Conservation (phyloP, 2,797 vertebrate genomes). For the Taenioides sp. region DNA sequence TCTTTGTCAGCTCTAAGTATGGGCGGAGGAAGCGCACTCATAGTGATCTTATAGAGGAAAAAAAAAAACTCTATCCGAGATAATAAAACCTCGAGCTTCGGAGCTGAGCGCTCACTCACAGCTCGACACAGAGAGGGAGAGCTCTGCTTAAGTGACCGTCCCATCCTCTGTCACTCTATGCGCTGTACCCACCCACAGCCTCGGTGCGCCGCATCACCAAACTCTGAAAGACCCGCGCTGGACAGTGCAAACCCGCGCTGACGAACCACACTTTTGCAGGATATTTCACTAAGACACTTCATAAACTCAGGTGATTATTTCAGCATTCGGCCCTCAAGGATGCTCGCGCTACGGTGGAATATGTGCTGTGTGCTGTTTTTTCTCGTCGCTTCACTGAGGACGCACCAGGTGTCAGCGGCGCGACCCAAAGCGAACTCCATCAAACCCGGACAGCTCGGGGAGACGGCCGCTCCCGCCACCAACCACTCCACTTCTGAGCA, state of each 20-base stretch:
- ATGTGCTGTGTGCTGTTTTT: constrained; percentile 85
- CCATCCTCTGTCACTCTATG: constrained; percentile 29
- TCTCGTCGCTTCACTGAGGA: constrained; percentile 84
- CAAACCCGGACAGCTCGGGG: constrained; percentile 85
- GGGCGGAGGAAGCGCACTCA: constrained; percentile 79
- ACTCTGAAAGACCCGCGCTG: constrained; percentile 33
- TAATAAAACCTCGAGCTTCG: constrained; percentile 74
- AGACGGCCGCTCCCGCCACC: constrained; percentile 81
- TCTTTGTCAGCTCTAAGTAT: constrained; percentile 76
- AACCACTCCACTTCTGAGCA: constrained; percentile 79
- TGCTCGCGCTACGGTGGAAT: constrained; percentile 82
- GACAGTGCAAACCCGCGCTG: constrained; percentile 54
- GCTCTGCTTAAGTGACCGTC: constrained; percentile 42
- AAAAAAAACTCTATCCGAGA: constrained; percentile 60
- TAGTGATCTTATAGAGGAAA: constrained; percentile 82
- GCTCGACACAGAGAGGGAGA: constrained; percentile 55
- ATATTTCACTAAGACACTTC: constrained; percentile 1
- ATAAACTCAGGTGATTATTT: not conserved
- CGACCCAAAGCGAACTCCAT: constrained; percentile 92
- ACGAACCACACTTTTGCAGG: constrained; percentile 20
- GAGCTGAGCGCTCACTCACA: constrained; percentile 58
- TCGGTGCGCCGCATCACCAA: constrained; percentile 18
- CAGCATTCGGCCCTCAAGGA: constrained; percentile 66
- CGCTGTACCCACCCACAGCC: constrained; percentile 27
- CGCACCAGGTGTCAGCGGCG: constrained; percentile 81